Evolutionary conservation across 2,888 invertebrate species (phyloP).

Genomic region (Pseudococcus jackbeardsleyi): DNA sequence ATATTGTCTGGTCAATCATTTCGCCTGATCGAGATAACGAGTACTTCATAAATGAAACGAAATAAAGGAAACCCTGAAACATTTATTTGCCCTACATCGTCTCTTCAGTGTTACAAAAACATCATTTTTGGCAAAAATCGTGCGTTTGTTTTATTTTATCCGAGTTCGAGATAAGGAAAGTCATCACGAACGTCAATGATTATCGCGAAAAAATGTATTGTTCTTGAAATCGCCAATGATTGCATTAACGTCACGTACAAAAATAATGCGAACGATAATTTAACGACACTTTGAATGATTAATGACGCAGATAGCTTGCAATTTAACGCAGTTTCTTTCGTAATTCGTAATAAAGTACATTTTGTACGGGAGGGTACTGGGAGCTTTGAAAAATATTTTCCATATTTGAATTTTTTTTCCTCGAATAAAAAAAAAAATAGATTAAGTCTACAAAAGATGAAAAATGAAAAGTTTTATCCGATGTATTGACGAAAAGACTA

Average conservation of each 20-base stretch:
- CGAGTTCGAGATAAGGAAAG: not conserved
- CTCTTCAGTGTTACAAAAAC: not conserved
- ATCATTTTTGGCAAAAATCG: not conserved
- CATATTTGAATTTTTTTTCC: too few species aligned
- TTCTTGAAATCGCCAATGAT: not conserved
- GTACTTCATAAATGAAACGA: not conserved
- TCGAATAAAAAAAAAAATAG: too few species aligned
- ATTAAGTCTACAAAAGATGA: too few species aligned
- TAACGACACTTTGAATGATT: not conserved
- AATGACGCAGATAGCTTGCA: slow-evolving; percentile 2
- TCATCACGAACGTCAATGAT: slow-evolving; percentile 1
- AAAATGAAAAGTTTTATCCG: too few species aligned
- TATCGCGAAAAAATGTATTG: not conserved
- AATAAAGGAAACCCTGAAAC: not conserved
- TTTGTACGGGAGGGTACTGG: not conserved
- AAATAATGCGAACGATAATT: not conserved
- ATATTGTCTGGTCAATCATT: not conserved
- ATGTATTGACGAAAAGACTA: too few species aligned
- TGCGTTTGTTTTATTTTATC: not conserved
- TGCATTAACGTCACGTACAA: not conserved
- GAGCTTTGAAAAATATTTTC: too few species aligned
- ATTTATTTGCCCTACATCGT: not conserved
- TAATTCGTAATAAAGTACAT: not conserved
- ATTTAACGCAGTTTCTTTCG: not conserved
- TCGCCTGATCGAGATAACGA: not conserved